Conservation (phyloP, 2,797 vertebrate genomes). For the Odontamblyopus rebecca region DNA sequence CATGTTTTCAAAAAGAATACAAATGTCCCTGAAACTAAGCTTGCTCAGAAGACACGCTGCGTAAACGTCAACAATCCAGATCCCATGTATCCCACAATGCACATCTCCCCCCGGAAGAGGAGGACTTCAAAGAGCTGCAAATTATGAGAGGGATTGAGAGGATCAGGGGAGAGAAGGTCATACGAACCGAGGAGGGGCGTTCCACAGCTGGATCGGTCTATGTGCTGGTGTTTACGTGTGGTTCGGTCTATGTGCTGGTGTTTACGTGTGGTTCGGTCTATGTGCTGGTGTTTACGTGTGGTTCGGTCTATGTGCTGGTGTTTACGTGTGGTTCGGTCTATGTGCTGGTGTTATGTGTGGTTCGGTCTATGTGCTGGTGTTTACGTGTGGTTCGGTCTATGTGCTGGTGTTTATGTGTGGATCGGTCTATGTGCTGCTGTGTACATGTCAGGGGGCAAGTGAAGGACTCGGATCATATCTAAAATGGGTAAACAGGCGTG, state of each 20-base stretch:
- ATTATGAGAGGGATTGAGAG: conserved; percentile 60
- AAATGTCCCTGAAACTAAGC: conserved; percentile 83
- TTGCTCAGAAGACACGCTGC: conserved; percentile 82
- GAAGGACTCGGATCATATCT: conserved; percentile 38
- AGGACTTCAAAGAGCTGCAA: conserved; percentile 89
- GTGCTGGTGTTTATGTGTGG: background rate
- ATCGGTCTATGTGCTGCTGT: conserved; percentile 3
- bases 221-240: conserved; percentile 13
- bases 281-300: conserved; percentile 13
- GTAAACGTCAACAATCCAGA: conserved; percentile 83
- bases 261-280: background rate
- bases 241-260: too few relatives aligned
- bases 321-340: background rate
- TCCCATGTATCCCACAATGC: conserved; percentile 89
- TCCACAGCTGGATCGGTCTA: background rate
- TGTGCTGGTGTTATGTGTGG: background rate
- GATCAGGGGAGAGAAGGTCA: conserved; percentile 57
- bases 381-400: background rate
- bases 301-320: too few relatives aligned
- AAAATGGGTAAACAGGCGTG: conserved; percentile 55
- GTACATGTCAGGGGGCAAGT: conserved; percentile 16
- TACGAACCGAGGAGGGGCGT: conserved; percentile 13
- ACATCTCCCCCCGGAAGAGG: conserved; percentile 88
- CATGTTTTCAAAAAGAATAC: conserved; percentile 81
- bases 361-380: conserved; percentile 3